A percentile compares a stretch with the other conserved stretches of the same genome.
phyloP scores from a whole-genome alignment of 2,888 invertebrate genomes.

The Meta bourneti region DNA sequence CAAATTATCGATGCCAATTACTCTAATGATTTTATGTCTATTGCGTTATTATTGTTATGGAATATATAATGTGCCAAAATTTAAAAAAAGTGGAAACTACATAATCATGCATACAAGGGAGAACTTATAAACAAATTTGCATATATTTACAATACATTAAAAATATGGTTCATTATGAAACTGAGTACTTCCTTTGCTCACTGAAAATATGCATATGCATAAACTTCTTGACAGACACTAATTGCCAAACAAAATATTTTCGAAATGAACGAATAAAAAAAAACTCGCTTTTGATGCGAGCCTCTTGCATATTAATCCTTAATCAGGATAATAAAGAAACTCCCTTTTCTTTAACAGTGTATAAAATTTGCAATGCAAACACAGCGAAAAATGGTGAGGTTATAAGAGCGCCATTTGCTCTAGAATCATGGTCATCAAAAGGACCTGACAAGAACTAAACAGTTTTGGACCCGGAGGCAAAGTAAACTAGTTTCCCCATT shows the following conservation, averaged over 20 bases:
- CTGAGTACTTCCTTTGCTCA: too few species aligned
- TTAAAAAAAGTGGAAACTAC: too few species aligned
- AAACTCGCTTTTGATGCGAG: not conserved
- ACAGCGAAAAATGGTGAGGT: not conserved
- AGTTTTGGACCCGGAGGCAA: not conserved
- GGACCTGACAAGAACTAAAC: not conserved
- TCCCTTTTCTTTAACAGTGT: not conserved
- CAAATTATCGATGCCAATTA: too few species aligned
- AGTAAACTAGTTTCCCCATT: constrained; percentile 25
- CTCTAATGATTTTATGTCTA: too few species aligned
- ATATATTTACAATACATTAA: too few species aligned
- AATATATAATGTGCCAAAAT: too few species aligned
- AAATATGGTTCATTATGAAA: too few species aligned
- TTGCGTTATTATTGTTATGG: too few species aligned
- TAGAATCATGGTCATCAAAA: constrained; percentile 8
- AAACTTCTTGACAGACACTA: not conserved
- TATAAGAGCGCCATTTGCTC: not conserved
- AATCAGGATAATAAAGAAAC: not conserved
- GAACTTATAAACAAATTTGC: too few species aligned
- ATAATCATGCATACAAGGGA: too few species aligned
- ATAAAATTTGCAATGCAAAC: not conserved
- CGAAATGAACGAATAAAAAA: not conserved
- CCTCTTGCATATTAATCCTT: not conserved
- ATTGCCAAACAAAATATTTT: not conserved
- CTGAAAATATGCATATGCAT: too few species aligned